phyloP scores from a whole-genome alignment of 1,140 invertebrate species.

The Nymphalis io region DNA sequence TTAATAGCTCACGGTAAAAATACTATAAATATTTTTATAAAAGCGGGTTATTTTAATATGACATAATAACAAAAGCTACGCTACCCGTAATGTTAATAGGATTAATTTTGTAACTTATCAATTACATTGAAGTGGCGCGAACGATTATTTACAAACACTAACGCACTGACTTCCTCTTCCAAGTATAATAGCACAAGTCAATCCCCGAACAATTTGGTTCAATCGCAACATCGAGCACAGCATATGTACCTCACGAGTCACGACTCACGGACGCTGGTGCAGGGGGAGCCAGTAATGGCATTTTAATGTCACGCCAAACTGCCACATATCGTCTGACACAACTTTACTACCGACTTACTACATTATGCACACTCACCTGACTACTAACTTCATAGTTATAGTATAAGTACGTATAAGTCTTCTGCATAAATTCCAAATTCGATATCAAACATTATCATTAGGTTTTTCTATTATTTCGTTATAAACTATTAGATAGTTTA shows the following conservation, averaged over 20 bases:
- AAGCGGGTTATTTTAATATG: too few species aligned
- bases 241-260: background rate
- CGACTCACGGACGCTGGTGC: background rate
- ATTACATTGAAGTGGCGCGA: too few species aligned
- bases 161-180: too few species aligned
- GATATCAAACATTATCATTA: too few species aligned
- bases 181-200: background rate
- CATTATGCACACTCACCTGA: background rate
- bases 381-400: background rate
- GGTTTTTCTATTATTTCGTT: too few species aligned
- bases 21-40: background rate
- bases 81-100: too few species aligned
- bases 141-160: too few species aligned
- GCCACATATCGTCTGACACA: conserved; percentile 5
- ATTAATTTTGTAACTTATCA: too few species aligned
- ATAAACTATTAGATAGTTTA: too few species aligned
- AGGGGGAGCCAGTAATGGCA: conserved; percentile 16
- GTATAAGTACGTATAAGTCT: background rate
- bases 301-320: conserved; percentile 26
- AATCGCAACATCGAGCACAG: background rate
- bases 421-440: background rate
- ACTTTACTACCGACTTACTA: conserved; percentile 5
- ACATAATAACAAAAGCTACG: too few species aligned
- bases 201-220: background rate
- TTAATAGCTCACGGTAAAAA: background rate